A percentile compares a stretch with the other conserved stretches of the same genome.
These are phyloP conservation scores for Cheilinus undulatus DNA, from an alignment of 2,113 vertebrate genomes.

Conservation along the genomic window DNA sequence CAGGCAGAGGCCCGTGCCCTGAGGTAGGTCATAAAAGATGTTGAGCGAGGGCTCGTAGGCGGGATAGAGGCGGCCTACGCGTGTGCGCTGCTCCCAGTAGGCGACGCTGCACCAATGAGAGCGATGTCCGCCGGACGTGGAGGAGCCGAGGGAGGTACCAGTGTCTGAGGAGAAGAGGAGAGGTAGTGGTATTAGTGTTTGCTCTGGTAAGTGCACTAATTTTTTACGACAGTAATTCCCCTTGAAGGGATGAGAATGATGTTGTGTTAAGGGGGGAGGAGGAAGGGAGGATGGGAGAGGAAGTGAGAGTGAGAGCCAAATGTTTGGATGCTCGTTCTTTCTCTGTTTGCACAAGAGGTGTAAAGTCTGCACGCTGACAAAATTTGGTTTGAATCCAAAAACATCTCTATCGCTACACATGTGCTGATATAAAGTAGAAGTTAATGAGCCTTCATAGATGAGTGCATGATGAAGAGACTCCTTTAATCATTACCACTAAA, in stretches of 20 bases:
- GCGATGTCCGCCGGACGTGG: constrained; percentile 79
- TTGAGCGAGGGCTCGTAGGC: constrained; percentile 96
- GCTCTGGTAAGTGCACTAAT: not conserved
- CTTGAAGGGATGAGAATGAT: constrained; percentile 9
- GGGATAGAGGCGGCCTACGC: constrained; percentile 95
- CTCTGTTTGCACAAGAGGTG: constrained; percentile 7
- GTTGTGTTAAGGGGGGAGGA: constrained; percentile 15
- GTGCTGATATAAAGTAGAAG: not conserved
- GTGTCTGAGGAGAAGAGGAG: constrained; percentile 82
- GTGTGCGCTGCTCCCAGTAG: constrained; percentile 97
- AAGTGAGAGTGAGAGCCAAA: not conserved
- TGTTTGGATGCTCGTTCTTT: constrained; percentile 4
- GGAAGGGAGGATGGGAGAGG: constrained; percentile 14
- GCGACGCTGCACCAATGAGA: constrained; percentile 98
- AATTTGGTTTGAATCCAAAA: not conserved
- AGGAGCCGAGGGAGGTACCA: constrained; percentile 90
- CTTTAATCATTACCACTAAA: not conserved
- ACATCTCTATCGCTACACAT: not conserved
- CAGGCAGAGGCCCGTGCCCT: constrained; percentile 98
- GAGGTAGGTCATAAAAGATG: constrained; percentile 99
- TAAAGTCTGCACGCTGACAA: not conserved
- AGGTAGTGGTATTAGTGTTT: constrained; percentile 15
- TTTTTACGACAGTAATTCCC: constrained; percentile 2
- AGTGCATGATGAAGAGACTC: not conserved
- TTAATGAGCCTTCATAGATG: not conserved